phyloP scores from a whole-genome alignment of 2,888 invertebrate species.

The Muscina levida region DNA sequence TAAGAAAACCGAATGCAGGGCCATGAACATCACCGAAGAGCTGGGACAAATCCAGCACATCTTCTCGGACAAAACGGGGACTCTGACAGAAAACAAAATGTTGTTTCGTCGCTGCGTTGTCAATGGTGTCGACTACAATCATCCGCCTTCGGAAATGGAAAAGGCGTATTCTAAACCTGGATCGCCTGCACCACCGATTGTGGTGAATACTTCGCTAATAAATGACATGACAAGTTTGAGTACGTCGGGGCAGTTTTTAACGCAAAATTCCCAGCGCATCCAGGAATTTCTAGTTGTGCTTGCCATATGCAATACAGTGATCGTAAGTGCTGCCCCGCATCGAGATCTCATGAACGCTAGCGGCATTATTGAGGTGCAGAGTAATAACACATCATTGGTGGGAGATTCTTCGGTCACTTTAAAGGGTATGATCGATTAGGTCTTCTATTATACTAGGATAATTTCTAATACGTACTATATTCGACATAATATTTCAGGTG shows the following conservation, averaged over 20 bases:
- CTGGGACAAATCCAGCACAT: constrained; percentile 96
- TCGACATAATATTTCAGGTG: constrained; percentile 40
- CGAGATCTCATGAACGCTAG: constrained; percentile 86
- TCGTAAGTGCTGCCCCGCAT: constrained; percentile 92
- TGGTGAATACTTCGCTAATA: constrained; percentile 81
- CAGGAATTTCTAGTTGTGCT: constrained; percentile 94
- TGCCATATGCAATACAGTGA: constrained; percentile 97
- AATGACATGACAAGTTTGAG: constrained; percentile 80
- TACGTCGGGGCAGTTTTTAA: constrained; percentile 76
- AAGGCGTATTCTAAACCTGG: constrained; percentile 81
- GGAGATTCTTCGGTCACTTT: constrained; percentile 70
- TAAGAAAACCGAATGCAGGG: constrained; percentile 92
- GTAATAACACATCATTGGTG: constrained; percentile 60
- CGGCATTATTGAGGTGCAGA: constrained; percentile 82
- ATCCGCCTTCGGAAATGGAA: constrained; percentile 87
- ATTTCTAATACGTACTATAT: too few relatives aligned
- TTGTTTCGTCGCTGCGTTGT: constrained; percentile 95
- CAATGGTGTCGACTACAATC: constrained; percentile 93
- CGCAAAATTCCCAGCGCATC: constrained; percentile 86
- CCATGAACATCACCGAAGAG: constrained; percentile 98
- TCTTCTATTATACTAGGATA: constrained; percentile 11
- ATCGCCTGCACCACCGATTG: constrained; percentile 80
- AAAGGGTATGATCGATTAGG: constrained; percentile 70
- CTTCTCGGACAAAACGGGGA: constrained; percentile 99
- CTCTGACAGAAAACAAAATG: constrained; percentile 98